Percentiles rank a stretch among this genome's conserved stretches.
These are phyloP conservation scores for Falcaria lacertinaria DNA, from an alignment of 2,888 invertebrate species.

Conservation along the genomic window DNA sequence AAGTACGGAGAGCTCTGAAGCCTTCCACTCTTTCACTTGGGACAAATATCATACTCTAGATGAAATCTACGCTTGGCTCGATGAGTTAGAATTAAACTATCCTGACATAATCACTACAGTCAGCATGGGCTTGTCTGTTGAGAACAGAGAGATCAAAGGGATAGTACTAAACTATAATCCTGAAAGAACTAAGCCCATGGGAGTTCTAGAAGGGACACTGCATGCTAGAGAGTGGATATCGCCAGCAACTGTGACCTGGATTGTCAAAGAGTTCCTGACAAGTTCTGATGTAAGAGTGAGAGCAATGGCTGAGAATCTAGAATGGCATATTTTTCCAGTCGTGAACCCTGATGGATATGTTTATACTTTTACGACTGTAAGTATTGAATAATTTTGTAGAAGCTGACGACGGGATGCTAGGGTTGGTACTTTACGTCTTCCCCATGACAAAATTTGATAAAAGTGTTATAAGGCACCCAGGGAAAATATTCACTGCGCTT, in stretches of 20 bases:
- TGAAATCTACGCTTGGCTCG: slow-evolving; percentile 81
- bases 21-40: slow-evolving; percentile 66
- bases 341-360: slow-evolving; percentile 87
- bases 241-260: slow-evolving; percentile 82
- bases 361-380: slow-evolving; percentile 82
- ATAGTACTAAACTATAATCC: slow-evolving; percentile 60
- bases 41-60: slow-evolving; percentile 80
- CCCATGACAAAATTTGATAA: too few species aligned
- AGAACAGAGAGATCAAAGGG: slow-evolving; percentile 81
- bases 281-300: slow-evolving; percentile 76
- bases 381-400: slow-evolving; percentile 29
- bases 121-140: slow-evolving; percentile 79
- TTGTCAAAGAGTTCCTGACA: slow-evolving; percentile 84
- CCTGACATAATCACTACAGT: slow-evolving; percentile 70
- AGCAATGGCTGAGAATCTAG: slow-evolving; percentile 81
- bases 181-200: slow-evolving; percentile 58
- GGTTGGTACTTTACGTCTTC: too few species aligned
- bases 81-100: slow-evolving; percentile 66
- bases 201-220: slow-evolving; percentile 81
- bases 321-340: slow-evolving; percentile 88
- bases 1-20: slow-evolving; percentile 30
- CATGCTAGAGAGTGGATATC: slow-evolving; percentile 89
- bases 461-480: too few species aligned
- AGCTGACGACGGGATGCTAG: too few species aligned
- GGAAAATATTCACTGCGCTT: too few species aligned